Conservation (phyloP, 2,888 invertebrate species). For the Leptarthrus brevirostris region DNA sequence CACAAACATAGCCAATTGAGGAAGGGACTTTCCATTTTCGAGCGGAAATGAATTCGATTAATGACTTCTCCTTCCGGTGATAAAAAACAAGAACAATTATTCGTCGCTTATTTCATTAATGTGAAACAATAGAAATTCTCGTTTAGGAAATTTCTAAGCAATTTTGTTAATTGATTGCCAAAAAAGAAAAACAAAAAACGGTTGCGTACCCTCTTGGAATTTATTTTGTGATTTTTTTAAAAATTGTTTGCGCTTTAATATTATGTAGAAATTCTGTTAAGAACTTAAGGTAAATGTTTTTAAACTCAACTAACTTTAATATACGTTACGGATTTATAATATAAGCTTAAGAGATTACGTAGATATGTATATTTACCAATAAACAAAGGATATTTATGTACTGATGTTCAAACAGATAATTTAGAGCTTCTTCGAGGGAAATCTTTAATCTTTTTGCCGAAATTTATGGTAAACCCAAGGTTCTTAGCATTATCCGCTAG, state of each 20-base stretch:
- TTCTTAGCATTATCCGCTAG: too few species aligned
- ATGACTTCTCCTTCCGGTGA: conserved; percentile 15
- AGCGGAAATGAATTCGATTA: conserved; percentile 25
- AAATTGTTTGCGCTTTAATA: conserved; percentile 21
- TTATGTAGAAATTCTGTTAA: background rate
- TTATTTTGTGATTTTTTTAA: background rate
- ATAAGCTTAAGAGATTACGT: conserved; percentile 34
- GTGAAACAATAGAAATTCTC: too few species aligned
- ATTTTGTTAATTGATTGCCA: too few species aligned
- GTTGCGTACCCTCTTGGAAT: too few species aligned
- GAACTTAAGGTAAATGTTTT: conserved; percentile 22
- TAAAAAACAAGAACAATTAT: background rate
- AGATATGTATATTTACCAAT: conserved; percentile 18
- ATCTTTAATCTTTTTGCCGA: too few species aligned
- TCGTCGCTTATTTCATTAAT: too few species aligned
- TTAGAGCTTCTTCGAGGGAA: conserved; percentile 18
- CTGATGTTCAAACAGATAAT: background rate
- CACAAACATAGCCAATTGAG: background rate
- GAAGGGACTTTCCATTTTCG: background rate
- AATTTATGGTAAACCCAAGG: too few species aligned
- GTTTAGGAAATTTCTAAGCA: too few species aligned
- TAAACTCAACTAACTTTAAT: too few species aligned
- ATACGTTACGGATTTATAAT: conserved; percentile 21
- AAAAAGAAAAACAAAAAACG: too few species aligned
- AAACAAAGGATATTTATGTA: too few species aligned